Evolutionary conservation across 2,113 vertebrate genomes (phyloP), one percentile per base, ranked within the genome.

Genomic region (Corythaixoides concolor): DNA sequence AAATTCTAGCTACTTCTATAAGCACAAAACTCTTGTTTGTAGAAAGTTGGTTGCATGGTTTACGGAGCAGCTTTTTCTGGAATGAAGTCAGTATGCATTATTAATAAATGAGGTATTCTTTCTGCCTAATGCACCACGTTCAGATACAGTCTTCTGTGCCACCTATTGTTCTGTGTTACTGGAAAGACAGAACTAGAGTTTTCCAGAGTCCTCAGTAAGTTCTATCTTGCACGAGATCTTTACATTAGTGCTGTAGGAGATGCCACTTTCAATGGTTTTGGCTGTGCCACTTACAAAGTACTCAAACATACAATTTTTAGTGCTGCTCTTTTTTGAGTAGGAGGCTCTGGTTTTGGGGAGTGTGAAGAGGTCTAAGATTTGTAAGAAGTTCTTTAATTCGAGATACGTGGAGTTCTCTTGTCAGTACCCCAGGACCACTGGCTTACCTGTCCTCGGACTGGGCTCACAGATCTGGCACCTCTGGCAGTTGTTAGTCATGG

Each of bases 401-500:
- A 43, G 18, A 14, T 66, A 22, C n/a, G 11, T 47, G 32, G 43
- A 50, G 56, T 70, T 76, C 14, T 60, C 20, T n/a, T 67, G 20
- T 75, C 56, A 23, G 12, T 14, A 62, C 26, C 32, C 0, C 6
- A 55, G n/a, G 35, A 30, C 4, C 50, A 17, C 22, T 0, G 2
- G 26, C 12, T 58, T 21, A 13, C 12, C 14, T 39, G 45, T 30
- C 14, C 5, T 0, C 0, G 1, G 27, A 1, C 62, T 35, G 53
- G 52, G 58, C 68, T 47, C 4, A 0, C 13, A 27, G 17, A 18
- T 26, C 26, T 1, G 1, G 32, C 2, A 0, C 33, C 45, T 20
- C 5, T 26, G 45, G 64, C 22, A 35, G 33, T 4, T 64, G 35
- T 17, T 18, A 11, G 68, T 60, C 76, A 5, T 15, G 16, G 33